These are phyloP conservation scores for Atta texana DNA, from an alignment of 1,140 invertebrate species.

Conservation along the genomic window DNA sequence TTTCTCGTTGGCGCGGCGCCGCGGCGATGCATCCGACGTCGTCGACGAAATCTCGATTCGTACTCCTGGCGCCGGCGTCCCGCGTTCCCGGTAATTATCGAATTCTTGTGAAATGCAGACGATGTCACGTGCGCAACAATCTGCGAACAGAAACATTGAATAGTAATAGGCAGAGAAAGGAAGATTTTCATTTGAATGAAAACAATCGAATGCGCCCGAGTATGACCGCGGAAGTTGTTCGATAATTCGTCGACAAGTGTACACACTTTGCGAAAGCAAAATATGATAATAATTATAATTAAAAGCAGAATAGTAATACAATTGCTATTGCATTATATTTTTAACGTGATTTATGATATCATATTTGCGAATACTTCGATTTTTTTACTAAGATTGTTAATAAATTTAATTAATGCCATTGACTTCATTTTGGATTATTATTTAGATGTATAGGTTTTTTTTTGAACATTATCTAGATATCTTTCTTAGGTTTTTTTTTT, in stretches of 20 bases:
- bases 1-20: neutral
- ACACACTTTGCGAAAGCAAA: neutral
- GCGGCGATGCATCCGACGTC: neutral
- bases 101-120: conserved; percentile 31
- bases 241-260: neutral
- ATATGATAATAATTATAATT: conserved; percentile 5
- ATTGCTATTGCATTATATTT: neutral
- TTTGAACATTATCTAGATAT: neutral
- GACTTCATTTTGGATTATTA: neutral
- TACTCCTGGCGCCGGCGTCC: conserved; percentile 49
- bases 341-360: neutral
- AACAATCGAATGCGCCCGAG: conserved; percentile 22
- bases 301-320: neutral
- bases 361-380: neutral
- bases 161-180: neutral
- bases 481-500: neutral
- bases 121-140: conserved; percentile 31
- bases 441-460: neutral
- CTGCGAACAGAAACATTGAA: conserved; percentile 26
- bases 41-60: conserved; percentile 61
- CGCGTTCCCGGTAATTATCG: conserved; percentile 43
- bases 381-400: neutral
- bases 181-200: conserved; percentile 47
- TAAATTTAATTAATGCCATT: neutral
- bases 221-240: conserved; percentile 21